A percentile compares a stretch with the other conserved stretches of the same genome.
Evolutionary conservation across 2,113 vertebrate genomes (phyloP).

Genomic region (Melanostigma gelatinosum): DNA sequence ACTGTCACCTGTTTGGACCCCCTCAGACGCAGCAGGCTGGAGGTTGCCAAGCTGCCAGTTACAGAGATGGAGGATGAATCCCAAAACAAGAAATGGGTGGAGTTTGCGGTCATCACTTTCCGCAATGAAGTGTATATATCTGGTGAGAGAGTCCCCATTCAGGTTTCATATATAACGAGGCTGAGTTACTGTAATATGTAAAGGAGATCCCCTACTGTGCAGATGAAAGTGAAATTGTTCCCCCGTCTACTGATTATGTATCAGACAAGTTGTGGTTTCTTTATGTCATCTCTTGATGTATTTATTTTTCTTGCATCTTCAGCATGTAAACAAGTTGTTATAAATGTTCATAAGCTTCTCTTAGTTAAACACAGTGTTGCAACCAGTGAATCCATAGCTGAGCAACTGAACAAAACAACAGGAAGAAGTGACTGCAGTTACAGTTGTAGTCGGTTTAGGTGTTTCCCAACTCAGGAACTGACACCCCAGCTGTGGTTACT

Average conservation of each 20-base stretch:
- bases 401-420: slow-evolving; percentile 27
- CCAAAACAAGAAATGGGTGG: slow-evolving; percentile 96
- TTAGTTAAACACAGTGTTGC: background rate
- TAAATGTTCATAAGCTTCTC: background rate
- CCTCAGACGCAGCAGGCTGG: slow-evolving; percentile 94
- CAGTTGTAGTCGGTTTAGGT: slow-evolving; percentile 55
- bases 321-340: background rate
- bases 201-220: background rate
- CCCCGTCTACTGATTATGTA: background rate
- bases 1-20: slow-evolving; percentile 98
- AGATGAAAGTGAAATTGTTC: background rate
- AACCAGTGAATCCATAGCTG: background rate
- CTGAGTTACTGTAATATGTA: background rate
- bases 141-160: slow-evolving; percentile 79
- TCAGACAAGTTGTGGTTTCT: background rate
- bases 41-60: slow-evolving; percentile 93
- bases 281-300: background rate
- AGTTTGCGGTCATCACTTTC: slow-evolving; percentile 95
- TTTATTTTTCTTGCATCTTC: background rate
- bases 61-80: slow-evolving; percentile 90
- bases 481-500: background rate
- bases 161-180: background rate
- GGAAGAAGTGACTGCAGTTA: slow-evolving; percentile 2
- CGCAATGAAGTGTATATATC: slow-evolving; percentile 98
- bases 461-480: slow-evolving; percentile 60